Conservation (phyloP, 2,888 invertebrate genomes). For the Drosophila pegasa region DNA sequence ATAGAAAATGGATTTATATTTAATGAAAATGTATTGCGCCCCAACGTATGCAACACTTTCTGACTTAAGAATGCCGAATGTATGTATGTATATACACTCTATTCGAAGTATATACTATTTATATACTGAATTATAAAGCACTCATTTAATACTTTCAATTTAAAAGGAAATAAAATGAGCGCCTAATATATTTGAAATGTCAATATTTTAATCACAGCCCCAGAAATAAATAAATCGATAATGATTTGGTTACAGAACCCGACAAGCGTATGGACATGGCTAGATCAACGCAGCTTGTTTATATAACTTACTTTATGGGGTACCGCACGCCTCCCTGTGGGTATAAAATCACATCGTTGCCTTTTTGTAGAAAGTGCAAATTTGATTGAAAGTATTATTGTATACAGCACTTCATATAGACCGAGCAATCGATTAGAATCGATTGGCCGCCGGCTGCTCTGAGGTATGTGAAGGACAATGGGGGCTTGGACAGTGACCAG, state of each 20-base stretch:
- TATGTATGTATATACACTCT: too few relatives aligned
- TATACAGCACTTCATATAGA: slow-evolving; percentile 8
- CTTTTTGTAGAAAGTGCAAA: too few relatives aligned
- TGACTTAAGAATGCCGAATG: too few relatives aligned
- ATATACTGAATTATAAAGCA: too few relatives aligned
- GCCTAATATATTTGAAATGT: neutral
- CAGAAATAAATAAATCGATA: neutral
- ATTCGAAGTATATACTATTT: too few relatives aligned
- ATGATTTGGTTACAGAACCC: too few relatives aligned
- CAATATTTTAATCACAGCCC: neutral
- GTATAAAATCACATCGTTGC: too few relatives aligned
- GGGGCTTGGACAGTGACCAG: slow-evolving; percentile 22
- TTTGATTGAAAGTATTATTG: too few relatives aligned
- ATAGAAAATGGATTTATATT: neutral
- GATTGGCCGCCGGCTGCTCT: slow-evolving; percentile 95
- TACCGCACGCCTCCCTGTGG: too few relatives aligned
- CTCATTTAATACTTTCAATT: neutral
- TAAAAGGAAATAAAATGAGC: neutral
- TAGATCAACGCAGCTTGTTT: too few relatives aligned
- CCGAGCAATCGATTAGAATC: slow-evolving; percentile 6
- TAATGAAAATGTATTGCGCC: neutral
- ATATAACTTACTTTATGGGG: too few relatives aligned
- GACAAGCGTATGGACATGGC: too few relatives aligned
- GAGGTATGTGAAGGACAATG: slow-evolving; percentile 94
- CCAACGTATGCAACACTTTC: slow-evolving; percentile 8